These are phyloP conservation scores for Ibidorhyncha struthersii DNA, from an alignment of 2,113 vertebrate genomes.

Conservation along the genomic window DNA sequence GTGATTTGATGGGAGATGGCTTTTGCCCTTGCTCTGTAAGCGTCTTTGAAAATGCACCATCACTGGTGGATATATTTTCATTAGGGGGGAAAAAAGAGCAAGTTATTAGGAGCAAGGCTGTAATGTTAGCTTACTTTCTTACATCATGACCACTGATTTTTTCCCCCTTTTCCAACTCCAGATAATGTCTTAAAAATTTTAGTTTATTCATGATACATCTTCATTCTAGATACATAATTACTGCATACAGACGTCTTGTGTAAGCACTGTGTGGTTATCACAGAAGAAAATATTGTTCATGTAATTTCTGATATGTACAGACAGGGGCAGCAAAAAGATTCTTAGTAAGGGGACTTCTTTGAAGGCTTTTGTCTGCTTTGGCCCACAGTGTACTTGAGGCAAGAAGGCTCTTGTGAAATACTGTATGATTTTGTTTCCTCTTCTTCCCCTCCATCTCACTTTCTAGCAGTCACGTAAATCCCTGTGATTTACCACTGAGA, in stretches of 20 bases:
- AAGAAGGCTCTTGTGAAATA: background rate
- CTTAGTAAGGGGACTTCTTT: background rate
- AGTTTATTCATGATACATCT: background rate
- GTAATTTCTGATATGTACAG: constrained; percentile 24
- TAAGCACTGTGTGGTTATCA: background rate
- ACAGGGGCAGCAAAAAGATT: constrained; percentile 43
- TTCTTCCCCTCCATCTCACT: background rate
- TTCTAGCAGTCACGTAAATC: background rate
- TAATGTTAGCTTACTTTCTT: background rate
- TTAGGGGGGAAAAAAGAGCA: background rate
- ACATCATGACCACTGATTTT: background rate
- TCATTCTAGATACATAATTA: background rate
- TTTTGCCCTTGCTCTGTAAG: constrained; percentile 35
- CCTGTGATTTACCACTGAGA: background rate
- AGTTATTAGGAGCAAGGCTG: background rate
- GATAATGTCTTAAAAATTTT: background rate
- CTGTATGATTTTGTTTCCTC: background rate
- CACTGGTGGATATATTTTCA: background rate
- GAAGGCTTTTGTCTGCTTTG: background rate
- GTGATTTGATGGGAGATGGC: constrained; percentile 17
- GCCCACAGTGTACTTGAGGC: background rate
- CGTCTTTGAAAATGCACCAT: background rate
- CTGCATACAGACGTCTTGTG: background rate
- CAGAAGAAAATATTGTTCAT: background rate
- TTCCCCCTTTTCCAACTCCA: background rate